Conservation (phyloP, 37 sponge, comb jelly and placozoan species). For the Cladorhizidae sp. region DNA sequence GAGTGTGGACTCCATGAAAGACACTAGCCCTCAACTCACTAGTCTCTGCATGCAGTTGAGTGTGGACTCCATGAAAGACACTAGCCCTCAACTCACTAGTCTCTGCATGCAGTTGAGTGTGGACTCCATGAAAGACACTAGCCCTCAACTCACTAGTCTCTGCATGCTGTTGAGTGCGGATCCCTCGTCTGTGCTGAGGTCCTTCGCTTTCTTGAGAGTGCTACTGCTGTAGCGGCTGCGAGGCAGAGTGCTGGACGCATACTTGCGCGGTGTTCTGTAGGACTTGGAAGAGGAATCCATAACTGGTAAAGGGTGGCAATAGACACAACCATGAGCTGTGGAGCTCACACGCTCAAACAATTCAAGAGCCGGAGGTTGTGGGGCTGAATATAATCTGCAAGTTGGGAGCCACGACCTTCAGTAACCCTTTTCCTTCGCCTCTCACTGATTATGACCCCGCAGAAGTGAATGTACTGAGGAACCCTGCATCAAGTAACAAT, state of each 20-base stretch:
- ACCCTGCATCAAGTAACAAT: no score
- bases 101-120: no score
- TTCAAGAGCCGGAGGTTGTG: background rate
- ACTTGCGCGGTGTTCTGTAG: background rate
- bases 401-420: no score
- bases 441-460: no score
- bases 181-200: constrained; percentile 33
- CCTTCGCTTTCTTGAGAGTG: constrained; percentile 12
- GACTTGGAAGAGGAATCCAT: background rate
- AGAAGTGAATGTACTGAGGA: no score
- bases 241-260: constrained; percentile 7
- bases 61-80: no score
- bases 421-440: no score
- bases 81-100: no score
- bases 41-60: no score
- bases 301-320: background rate
- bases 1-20: no score
- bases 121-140: background rate
- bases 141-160: constrained; percentile 17
- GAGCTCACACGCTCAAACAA: background rate
- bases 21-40: no score
- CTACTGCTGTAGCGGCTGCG: constrained; percentile 26
- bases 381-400: no score
- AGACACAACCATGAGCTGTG: background rate
- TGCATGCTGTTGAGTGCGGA: constrained; percentile 46